Base-by-base conservation (phyloP, 2,113 vertebrate species). In the Rhagologus leucostigma region DNA sequence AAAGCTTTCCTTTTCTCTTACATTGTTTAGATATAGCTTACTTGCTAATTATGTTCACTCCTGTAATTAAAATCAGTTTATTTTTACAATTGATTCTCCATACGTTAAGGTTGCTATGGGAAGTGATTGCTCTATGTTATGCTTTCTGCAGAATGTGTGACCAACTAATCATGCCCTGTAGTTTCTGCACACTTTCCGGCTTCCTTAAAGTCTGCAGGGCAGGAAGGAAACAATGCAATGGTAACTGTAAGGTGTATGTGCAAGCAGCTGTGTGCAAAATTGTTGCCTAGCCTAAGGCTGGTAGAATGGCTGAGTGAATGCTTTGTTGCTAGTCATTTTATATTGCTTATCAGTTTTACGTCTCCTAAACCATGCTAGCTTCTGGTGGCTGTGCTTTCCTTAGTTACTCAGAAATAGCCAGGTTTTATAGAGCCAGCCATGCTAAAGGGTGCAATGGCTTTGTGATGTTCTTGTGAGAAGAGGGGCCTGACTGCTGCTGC, bases 41-140 rank as follows among this genome's bases (percentile, higher is more conserved):
- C 32, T 77, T 81, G 39, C 33, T 85, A 89, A 89, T 87, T 74
- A 27, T 22, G 33, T 83, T 83, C 74, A 39, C 56, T 64, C 7
- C 29, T 57, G 33, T 55, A 75, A 87, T 81, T 84, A 89, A 93
- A 95, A 81, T 44, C 11, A 57, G 18, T 74, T 95, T 68, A 49
- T 92, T 93, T 89, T 52, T 89, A 53, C 49, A 64, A 10, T 13
- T 56, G 49, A 49, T 68, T 82, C 18, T 78, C 27, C 32, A 30
- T 78, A 82, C 1, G 1, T 86, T 56, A n/a, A 90, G 49, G 67
- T 73, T 92, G 65, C 69, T 50, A 27, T 63, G 64, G 42, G 62
- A 79, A 42, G 42, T 33, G 50, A 22, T 62, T 63, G 30, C 80
- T 84, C 26, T 37, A 3, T 88, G 11, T 63, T 83, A 29, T 7